Evolutionary conservation across 2,797 vertebrate genomes (phyloP).

Genomic region (Microctenopoma steveboyesi): DNA sequence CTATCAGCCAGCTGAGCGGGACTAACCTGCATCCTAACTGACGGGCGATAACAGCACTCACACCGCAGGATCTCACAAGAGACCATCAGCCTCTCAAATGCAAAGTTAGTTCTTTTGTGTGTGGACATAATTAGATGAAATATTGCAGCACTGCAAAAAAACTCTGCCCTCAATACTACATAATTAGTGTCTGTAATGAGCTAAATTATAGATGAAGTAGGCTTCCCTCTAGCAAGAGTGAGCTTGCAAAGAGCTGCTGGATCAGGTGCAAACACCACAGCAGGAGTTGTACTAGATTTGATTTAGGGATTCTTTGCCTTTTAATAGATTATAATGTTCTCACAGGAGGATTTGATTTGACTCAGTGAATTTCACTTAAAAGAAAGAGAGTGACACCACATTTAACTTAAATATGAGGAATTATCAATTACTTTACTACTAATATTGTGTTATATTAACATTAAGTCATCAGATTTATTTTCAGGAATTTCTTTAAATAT

Average conservation of each 20-base stretch:
- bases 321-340: slow-evolving; percentile 33
- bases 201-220: slow-evolving; percentile 79
- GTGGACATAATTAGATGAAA: slow-evolving; percentile 42
- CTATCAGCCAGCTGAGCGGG: slow-evolving; percentile 76
- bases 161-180: slow-evolving; percentile 49
- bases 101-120: slow-evolving; percentile 13
- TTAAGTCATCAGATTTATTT: background rate
- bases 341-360: slow-evolving; percentile 7
- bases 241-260: slow-evolving; percentile 47
- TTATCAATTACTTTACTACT: no score
- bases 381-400: background rate
- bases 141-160: slow-evolving; percentile 26
- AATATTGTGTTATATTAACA: no score
- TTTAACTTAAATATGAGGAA: background rate
- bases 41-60: slow-evolving; percentile 28
- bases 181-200: slow-evolving; percentile 71
- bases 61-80: slow-evolving; percentile 6
- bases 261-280: slow-evolving; percentile 48
- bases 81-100: slow-evolving; percentile 39
- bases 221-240: slow-evolving; percentile 55
- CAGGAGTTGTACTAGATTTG: slow-evolving; percentile 22
- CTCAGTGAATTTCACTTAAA: slow-evolving; percentile 5
- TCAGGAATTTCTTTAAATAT: slow-evolving; percentile 5
- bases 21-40: slow-evolving; percentile 34
- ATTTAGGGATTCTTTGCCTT: slow-evolving; percentile 35